These are phyloP conservation scores for Microctonus hyperodae DNA, from an alignment of 2,888 invertebrate genomes.

Conservation along the genomic window DNA sequence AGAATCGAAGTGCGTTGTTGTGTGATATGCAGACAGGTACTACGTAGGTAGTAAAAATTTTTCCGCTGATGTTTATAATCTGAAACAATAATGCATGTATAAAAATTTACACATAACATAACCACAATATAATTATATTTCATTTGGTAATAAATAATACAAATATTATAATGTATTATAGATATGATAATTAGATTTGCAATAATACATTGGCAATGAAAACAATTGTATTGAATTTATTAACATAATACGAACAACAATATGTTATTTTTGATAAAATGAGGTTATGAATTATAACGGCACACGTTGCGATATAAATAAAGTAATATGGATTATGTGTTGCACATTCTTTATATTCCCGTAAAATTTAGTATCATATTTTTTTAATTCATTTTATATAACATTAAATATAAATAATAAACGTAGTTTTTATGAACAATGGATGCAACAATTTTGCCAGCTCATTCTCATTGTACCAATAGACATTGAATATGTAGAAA, in stretches of 20 bases:
- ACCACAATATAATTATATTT: background rate
- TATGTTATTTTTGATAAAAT: constrained; percentile 49
- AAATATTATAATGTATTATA: background rate
- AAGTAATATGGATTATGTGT: too few species aligned
- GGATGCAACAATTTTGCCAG: constrained; percentile 50
- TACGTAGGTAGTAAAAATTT: background rate
- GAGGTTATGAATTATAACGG: constrained; percentile 46
- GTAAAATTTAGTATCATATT: background rate
- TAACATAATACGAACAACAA: constrained; percentile 43
- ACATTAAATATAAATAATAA: constrained; percentile 25
- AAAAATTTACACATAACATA: background rate
- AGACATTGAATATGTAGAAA: constrained; percentile 38
- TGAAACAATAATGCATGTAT: background rate
- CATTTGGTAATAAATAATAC: too few species aligned
- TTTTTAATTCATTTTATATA: constrained; percentile 1
- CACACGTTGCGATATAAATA: constrained; percentile 40
- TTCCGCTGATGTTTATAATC: constrained; percentile 2
- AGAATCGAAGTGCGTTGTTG: background rate
- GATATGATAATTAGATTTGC: background rate
- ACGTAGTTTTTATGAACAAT: constrained; percentile 36
- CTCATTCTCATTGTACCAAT: constrained; percentile 53
- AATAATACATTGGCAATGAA: background rate
- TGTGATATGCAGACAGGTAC: background rate
- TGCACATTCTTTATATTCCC: too few species aligned
- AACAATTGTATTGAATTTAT: constrained; percentile 32